These are phyloP conservation scores for Fulica atra DNA, from an alignment of 2,113 vertebrate species.

Conservation along the genomic window DNA sequence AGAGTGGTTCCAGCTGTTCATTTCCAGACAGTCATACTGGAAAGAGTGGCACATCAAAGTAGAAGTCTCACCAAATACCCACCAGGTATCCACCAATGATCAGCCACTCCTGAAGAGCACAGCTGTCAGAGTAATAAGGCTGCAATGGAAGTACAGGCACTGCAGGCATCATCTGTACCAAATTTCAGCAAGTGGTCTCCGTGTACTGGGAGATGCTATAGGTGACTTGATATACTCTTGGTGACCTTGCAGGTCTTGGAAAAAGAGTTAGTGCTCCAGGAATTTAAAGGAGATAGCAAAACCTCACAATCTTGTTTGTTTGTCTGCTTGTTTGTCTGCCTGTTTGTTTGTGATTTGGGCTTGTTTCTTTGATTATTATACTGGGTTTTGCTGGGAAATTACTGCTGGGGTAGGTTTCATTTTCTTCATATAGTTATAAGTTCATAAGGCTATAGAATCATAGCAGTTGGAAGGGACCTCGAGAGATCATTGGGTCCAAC, in stretches of 20 bases:
- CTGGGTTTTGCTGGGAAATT: too few species aligned
- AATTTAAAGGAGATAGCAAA: neutral
- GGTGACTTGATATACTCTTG: neutral
- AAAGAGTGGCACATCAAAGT: neutral
- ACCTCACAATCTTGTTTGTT: neutral
- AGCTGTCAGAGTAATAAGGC: neutral
- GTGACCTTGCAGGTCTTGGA: neutral
- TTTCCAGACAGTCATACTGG: neutral
- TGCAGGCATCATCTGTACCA: neutral
- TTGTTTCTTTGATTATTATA: neutral
- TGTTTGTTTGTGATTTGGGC: neutral
- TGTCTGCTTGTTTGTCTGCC: too few species aligned
- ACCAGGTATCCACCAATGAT: neutral
- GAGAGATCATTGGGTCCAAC: too few species aligned
- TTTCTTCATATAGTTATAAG: too few species aligned
- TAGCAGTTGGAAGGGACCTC: too few species aligned
- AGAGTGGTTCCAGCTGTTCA: neutral
- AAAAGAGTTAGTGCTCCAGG: neutral
- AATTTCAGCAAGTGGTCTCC: neutral
- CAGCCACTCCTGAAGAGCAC: neutral
- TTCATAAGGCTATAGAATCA: too few species aligned
- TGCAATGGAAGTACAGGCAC: neutral
- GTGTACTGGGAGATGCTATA: neutral
- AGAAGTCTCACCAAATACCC: neutral
- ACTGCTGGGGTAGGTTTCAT: too few species aligned